Percentiles rank a stretch among this genome's conserved stretches.
Evolutionary conservation across 2,797 vertebrate species (phyloP).

Genomic region (Sebastes itinus): DNA sequence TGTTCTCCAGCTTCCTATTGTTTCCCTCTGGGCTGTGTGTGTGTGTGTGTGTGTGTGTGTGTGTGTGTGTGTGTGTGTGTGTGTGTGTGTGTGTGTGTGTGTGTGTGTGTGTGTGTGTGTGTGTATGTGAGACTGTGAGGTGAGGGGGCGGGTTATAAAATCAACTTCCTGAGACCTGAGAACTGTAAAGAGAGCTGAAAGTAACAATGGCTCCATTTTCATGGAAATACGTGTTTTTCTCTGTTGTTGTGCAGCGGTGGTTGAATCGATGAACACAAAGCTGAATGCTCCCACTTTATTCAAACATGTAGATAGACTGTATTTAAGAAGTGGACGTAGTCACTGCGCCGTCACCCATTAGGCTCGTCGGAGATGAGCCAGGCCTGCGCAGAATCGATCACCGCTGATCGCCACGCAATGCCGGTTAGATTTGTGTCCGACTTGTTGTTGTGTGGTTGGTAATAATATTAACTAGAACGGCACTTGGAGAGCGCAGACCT

Average conservation of each 20-base stretch:
- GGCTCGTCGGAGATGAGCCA: too few species aligned
- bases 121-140: neutral
- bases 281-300: neutral
- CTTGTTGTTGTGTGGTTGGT: too few species aligned
- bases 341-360: too few species aligned
- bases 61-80: neutral
- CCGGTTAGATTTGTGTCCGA: too few species aligned
- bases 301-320: neutral
- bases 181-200: neutral
- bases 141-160: slow-evolving; percentile 52
- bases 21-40: slow-evolving; percentile 35
- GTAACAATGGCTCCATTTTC: neutral
- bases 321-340: neutral
- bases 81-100: too few species aligned
- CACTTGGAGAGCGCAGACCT: too few species aligned
- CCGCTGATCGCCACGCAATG: too few species aligned
- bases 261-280: neutral
- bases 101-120: neutral
- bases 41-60: neutral
- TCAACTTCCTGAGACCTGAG: slow-evolving; percentile 35
- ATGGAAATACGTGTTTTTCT: neutral
- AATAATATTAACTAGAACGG: too few species aligned
- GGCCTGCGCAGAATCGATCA: too few species aligned
- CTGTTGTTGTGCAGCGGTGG: neutral
- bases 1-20: slow-evolving; percentile 53